These are phyloP conservation scores for Takifugu bimaculatus DNA, from an alignment of 2,113 vertebrate species.

Conservation along the genomic window DNA sequence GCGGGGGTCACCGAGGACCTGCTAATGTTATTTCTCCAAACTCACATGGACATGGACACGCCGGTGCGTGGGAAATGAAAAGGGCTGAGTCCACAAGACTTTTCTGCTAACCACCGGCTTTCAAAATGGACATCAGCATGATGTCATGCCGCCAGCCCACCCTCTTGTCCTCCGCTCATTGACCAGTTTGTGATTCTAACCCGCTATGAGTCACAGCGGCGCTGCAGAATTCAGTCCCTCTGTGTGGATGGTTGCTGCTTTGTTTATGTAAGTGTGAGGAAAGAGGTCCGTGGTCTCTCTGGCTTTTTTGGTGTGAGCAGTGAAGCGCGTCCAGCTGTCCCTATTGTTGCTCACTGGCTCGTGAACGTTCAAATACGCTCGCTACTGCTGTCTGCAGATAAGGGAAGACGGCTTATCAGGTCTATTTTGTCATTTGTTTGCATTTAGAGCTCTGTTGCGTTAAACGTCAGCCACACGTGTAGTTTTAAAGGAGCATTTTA, in stretches of 20 bases:
- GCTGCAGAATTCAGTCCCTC: constrained; percentile 22
- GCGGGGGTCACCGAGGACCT: constrained; percentile 24
- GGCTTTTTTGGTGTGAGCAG: constrained; percentile 3
- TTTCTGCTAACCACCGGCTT: constrained; percentile 45
- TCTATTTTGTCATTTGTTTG: not conserved
- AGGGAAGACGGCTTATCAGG: not conserved
- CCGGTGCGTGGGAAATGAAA: constrained; percentile 37
- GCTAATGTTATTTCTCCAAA: constrained; percentile 32
- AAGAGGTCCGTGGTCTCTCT: constrained; percentile 1
- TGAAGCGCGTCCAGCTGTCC: constrained; percentile 13
- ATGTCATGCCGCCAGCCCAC: constrained; percentile 48
- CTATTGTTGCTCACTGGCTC: constrained; percentile 31
- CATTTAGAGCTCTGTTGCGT: not conserved
- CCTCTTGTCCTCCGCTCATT: constrained; percentile 25
- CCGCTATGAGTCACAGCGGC: constrained; percentile 35
- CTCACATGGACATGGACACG: constrained; percentile 19
- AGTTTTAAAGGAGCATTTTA: not conserved
- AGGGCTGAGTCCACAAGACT: constrained; percentile 45
- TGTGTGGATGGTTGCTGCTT: constrained; percentile 21
- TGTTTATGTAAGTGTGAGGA: constrained; percentile 25
- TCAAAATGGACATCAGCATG: constrained; percentile 38
- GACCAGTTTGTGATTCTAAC: constrained; percentile 36
- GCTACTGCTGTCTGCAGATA: constrained; percentile 25
- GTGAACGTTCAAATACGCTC: constrained; percentile 12
- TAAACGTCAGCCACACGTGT: constrained; percentile 4